A percentile compares a stretch with the other conserved stretches of the same genome.
phyloP scores from a whole-genome alignment of 2,888 invertebrate species.

The Andrena minutula region DNA sequence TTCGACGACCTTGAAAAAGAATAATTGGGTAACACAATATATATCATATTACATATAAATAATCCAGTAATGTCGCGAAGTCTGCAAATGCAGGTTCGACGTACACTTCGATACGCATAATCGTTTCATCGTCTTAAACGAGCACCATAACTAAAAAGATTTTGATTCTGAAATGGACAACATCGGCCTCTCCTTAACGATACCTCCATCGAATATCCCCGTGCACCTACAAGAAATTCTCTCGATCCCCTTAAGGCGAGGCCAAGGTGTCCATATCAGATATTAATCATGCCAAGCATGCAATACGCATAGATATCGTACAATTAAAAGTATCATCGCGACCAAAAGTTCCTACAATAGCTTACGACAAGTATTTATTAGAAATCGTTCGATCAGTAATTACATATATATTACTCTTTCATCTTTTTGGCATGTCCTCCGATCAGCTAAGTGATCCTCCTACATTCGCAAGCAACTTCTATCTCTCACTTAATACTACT shows the following conservation, averaged over 20 bases:
- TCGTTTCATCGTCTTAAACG: slow-evolving; percentile 24
- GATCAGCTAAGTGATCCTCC: slow-evolving; percentile 74
- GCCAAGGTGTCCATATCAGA: slow-evolving; percentile 84
- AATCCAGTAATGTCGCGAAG: slow-evolving; percentile 35
- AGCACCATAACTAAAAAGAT: slow-evolving; percentile 44
- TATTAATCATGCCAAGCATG: slow-evolving; percentile 45
- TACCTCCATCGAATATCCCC: slow-evolving; percentile 39
- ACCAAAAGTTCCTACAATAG: slow-evolving; percentile 42
- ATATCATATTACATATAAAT: slow-evolving; percentile 46
- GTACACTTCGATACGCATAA: slow-evolving; percentile 31
- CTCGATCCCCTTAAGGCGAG: slow-evolving; percentile 79
- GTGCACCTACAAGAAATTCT: slow-evolving; percentile 53
- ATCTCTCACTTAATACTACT: slow-evolving; percentile 51
- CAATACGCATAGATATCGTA: slow-evolving; percentile 42
- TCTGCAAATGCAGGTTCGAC: neutral
- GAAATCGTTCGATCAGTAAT: slow-evolving; percentile 63
- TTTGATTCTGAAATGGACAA: slow-evolving; percentile 78
- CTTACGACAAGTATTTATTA: slow-evolving; percentile 47
- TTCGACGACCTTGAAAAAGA: slow-evolving; percentile 33
- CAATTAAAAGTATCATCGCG: slow-evolving; percentile 24
- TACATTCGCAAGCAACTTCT: slow-evolving; percentile 61
- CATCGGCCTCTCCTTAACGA: slow-evolving; percentile 84
- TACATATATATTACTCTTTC: slow-evolving; percentile 75
- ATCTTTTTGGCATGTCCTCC: slow-evolving; percentile 83
- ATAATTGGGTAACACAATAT: slow-evolving; percentile 26